phyloP scores from a whole-genome alignment of 2,797 vertebrate genomes.

The Lagorchestes hirsutus region DNA sequence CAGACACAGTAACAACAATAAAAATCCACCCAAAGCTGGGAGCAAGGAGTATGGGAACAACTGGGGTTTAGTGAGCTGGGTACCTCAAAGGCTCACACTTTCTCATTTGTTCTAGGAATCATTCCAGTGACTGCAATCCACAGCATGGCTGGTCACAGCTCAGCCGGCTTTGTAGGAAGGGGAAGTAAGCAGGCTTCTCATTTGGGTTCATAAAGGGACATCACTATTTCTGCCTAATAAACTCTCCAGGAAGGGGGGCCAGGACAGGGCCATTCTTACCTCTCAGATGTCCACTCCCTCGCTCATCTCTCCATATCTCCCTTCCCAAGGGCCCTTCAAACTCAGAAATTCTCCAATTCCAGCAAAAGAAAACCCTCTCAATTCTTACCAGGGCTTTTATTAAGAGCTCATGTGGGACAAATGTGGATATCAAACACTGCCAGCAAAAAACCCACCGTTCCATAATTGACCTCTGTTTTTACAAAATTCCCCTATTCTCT shows the following conservation, averaged over 20 bases:
- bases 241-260: no score
- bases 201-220: not conserved
- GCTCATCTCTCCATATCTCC: no score
- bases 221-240: not conserved
- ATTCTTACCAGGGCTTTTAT: not conserved
- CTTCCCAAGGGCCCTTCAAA: no score
- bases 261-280: not conserved
- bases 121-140: not conserved
- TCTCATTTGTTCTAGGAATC: not conserved
- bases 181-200: not conserved
- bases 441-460: not conserved
- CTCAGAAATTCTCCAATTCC: not conserved
- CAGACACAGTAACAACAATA: not conserved
- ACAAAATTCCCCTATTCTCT: not conserved
- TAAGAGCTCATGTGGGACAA: not conserved
- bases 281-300: not conserved
- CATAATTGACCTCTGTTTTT: not conserved
- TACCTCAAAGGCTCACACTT: not conserved
- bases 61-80: not conserved
- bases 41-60: not conserved
- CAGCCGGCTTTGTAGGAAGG: not conserved
- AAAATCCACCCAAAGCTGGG: not conserved
- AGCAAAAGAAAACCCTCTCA: not conserved
- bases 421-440: not conserved
- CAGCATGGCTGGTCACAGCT: not conserved